phyloP scores from a whole-genome alignment of 2,797 vertebrate genomes.

The Moxostoma hubbsi region DNA sequence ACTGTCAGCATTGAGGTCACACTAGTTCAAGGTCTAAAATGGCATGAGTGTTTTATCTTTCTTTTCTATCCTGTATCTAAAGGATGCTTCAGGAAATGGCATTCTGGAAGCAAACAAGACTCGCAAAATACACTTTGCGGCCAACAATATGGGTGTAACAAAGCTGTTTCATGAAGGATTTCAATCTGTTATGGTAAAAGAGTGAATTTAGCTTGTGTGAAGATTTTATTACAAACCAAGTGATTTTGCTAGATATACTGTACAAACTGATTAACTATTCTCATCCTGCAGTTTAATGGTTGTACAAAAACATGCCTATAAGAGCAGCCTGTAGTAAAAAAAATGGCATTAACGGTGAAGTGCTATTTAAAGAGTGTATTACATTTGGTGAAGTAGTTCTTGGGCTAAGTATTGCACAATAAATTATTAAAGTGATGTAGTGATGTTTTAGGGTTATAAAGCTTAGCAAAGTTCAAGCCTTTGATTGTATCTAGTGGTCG shows the following conservation, averaged over 20 bases:
- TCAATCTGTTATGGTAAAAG: neutral
- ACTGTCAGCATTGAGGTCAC: slow-evolving; percentile 63
- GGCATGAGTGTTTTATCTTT: slow-evolving; percentile 16
- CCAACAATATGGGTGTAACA: neutral
- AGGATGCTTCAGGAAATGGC: neutral
- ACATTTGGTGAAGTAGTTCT: neutral
- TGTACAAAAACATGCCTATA: neutral
- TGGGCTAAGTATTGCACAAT: neutral
- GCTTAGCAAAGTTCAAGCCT: neutral
- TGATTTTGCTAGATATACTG: neutral
- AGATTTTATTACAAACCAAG: neutral
- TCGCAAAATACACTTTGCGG: neutral
- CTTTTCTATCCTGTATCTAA: neutral
- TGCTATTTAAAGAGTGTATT: neutral
- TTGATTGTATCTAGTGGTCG: neutral
- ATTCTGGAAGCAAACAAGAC: neutral
- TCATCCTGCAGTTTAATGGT: neutral
- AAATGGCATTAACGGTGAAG: neutral
- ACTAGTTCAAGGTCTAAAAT: slow-evolving; percentile 70
- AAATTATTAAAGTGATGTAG: neutral
- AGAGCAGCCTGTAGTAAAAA: neutral
- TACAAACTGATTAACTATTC: neutral
- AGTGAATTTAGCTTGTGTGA: slow-evolving; percentile 7
- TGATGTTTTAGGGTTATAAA: no score
- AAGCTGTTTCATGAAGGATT: neutral